A percentile compares a stretch with the other conserved stretches of the same genome.
phyloP scores from a whole-genome alignment of 2,888 invertebrate species.

The Drosophila emarginata region DNA sequence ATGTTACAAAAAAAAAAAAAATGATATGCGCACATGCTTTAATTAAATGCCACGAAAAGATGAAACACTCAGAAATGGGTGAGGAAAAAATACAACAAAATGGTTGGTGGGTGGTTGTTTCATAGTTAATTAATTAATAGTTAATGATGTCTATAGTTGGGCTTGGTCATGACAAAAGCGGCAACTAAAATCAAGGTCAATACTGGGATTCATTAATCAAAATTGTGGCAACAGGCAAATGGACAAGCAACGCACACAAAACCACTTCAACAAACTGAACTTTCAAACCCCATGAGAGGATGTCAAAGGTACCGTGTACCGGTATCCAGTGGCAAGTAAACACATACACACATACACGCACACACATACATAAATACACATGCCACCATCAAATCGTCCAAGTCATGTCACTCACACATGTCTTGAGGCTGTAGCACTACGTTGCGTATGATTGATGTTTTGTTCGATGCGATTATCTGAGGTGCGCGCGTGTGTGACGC shows the following conservation, averaged over 20 bases:
- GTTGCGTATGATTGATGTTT: conserved; percentile 70
- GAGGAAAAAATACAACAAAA: not conserved
- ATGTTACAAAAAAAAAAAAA: not conserved
- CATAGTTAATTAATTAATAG: conserved; percentile 4
- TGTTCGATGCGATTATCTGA: conserved; percentile 61
- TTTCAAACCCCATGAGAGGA: conserved; percentile 9
- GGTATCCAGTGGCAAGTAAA: conserved; percentile 13
- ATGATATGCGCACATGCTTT: not conserved
- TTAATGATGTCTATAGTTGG: conserved; percentile 6
- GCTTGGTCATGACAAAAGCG: not conserved
- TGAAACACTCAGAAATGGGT: not conserved
- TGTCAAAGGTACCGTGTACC: conserved; percentile 10
- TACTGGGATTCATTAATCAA: conserved; percentile 62
- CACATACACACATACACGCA: conserved; percentile 12
- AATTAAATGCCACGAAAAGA: not conserved
- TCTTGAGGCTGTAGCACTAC: conserved; percentile 37
- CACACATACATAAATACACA: conserved; percentile 12
- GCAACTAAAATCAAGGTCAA: conserved; percentile 55
- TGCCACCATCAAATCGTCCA: conserved; percentile 1
- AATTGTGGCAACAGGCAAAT: conserved; percentile 39
- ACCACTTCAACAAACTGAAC: conserved; percentile 24
- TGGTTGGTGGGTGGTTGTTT: not conserved
- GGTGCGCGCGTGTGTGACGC: conserved; percentile 25
- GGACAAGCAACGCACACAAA: conserved; percentile 34
- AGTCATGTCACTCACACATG: conserved; percentile 19